Evolutionary conservation across 2,888 invertebrate species (phyloP).

Genomic region (Nowickia ferox): DNA sequence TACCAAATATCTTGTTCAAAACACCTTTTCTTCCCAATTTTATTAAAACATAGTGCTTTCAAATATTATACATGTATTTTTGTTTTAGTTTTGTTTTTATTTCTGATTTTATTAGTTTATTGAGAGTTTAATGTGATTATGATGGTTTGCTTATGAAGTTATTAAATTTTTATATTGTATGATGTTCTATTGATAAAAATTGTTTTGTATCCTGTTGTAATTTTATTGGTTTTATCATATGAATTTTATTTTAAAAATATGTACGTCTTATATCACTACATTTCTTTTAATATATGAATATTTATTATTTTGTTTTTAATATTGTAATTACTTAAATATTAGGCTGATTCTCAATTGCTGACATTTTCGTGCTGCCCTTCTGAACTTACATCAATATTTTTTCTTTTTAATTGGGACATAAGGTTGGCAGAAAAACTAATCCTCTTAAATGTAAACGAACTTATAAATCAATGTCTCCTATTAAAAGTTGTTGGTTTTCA

Average conservation of each 20-base stretch:
- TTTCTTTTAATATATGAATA: conserved; percentile 60
- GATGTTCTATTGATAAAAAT: conserved; percentile 49
- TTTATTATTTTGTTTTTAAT: conserved; percentile 42
- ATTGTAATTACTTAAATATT: conserved; percentile 57
- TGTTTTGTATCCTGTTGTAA: conserved; percentile 46
- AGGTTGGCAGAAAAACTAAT: background rate
- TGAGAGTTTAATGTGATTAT: conserved; percentile 58
- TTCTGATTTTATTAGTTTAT: conserved; percentile 52
- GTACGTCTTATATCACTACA: conserved; percentile 65
- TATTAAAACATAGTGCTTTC: background rate
- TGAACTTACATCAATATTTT: conserved; percentile 4
- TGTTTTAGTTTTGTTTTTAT: conserved; percentile 26
- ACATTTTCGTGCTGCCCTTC: conserved; percentile 7
- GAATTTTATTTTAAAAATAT: conserved; percentile 66
- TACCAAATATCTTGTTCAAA: too few species aligned
- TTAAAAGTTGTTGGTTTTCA: conserved; percentile 11
- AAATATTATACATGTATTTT: background rate
- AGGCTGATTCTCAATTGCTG: conserved; percentile 24
- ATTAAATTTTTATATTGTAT: conserved; percentile 25
- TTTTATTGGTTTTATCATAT: conserved; percentile 54
- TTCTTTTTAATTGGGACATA: background rate
- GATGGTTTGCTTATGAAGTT: conserved; percentile 38
- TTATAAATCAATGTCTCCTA: conserved; percentile 43
- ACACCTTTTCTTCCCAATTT: background rate
- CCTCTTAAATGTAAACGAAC: conserved; percentile 16